Percentiles rank a stretch among this genome's conserved stretches.
Conservation (phyloP, 2,797 vertebrate species). For the Sorex maritimensis region DNA sequence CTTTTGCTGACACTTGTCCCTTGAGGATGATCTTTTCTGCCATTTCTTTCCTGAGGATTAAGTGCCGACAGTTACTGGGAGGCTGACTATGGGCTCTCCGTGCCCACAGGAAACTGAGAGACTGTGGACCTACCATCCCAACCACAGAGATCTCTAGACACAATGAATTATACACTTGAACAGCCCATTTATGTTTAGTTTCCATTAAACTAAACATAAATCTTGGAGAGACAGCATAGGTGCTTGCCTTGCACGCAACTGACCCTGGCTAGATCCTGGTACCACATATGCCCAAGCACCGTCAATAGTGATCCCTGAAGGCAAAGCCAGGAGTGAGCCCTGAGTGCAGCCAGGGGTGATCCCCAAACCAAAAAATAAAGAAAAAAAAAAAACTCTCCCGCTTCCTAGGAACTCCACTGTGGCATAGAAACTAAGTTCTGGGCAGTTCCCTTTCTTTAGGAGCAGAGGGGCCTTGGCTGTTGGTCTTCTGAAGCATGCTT, state of each 20-base stretch:
- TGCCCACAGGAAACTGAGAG: background rate
- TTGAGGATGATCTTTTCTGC: conserved; percentile 20
- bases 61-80: conserved; percentile 42
- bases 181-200: too few species aligned
- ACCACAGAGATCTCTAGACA: background rate
- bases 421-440: background rate
- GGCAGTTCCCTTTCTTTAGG: background rate
- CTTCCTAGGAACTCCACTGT: conserved; percentile 9
- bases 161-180: background rate
- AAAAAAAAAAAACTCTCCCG: background rate
- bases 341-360: too few species aligned
- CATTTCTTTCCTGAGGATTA: conserved; percentile 66
- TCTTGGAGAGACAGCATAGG: too few species aligned
- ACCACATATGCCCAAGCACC: too few species aligned
- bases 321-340: too few species aligned
- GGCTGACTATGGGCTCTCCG: background rate
- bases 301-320: too few species aligned
- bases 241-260: too few species aligned
- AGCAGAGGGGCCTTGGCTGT: background rate
- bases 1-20: conserved; percentile 47
- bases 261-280: too few species aligned
- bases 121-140: background rate
- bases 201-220: too few species aligned
- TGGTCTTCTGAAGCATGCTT: too few species aligned
- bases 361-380: too few species aligned